A percentile compares a stretch with the other conserved stretches of the same genome.
These are phyloP conservation scores for Apodemus agrarius DNA, from an alignment of 2,797 vertebrate species.

Conservation along the genomic window DNA sequence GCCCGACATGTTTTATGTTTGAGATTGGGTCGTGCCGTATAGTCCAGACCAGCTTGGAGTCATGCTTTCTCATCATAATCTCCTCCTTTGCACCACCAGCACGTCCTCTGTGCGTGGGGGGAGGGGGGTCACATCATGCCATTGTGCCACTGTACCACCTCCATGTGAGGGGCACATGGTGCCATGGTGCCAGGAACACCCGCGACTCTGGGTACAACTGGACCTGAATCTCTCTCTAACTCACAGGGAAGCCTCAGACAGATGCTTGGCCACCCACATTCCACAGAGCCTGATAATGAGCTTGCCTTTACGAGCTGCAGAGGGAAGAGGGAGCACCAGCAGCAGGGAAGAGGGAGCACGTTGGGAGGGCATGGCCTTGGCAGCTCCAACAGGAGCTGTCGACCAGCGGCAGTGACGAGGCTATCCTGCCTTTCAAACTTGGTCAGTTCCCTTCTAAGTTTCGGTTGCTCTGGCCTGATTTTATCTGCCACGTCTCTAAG, in stretches of 20 bases:
- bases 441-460: conserved; percentile 66
- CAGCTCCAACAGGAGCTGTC: background rate
- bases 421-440: conserved; percentile 58
- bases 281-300: background rate
- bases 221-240: background rate
- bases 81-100: background rate
- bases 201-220: background rate
- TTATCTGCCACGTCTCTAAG: background rate
- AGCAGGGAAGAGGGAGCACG: too few relatives aligned
- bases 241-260: background rate
- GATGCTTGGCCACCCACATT: background rate
- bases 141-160: too few relatives aligned
- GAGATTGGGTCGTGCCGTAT: background rate
- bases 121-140: background rate
- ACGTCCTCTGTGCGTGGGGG: background rate
- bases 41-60: background rate
- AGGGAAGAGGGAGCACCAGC: too few relatives aligned
- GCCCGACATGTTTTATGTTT: background rate
- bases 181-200: background rate
- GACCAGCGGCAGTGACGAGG: background rate
- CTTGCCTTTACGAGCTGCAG: background rate
- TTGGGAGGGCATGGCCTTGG: background rate
- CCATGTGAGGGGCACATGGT: too few relatives aligned
- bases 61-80: background rate
- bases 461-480: conserved; percentile 55